Evolutionary conservation across 2,113 vertebrate genomes (phyloP), one percentile per base, ranked within the genome.

Genomic region (Megatriorchis doriae): DNA sequence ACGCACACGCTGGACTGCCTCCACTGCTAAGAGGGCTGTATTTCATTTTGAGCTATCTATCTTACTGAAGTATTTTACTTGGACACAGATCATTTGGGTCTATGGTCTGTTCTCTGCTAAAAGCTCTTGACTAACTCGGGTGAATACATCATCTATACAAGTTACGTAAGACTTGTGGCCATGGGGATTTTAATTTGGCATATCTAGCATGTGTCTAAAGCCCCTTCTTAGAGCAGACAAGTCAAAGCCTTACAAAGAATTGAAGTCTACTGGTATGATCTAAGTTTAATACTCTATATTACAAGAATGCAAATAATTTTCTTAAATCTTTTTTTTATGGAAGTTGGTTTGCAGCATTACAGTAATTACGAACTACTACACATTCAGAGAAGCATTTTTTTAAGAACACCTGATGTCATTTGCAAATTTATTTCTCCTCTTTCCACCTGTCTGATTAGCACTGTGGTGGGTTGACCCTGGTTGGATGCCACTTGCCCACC

Each of bases 1-100:
- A 87, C 4, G 4, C 38, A 31, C 16, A 38, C 0, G 4, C 42
- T 5, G 2, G n/a, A 6, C 25, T 55, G 55, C 11, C 16, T 53
- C 43, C 20, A 8, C 38, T 59, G 65, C 55, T 59, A 40, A 87
- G 23, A 61, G 19, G 25, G 38, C 61, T 62, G 4, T 18, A 34
- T 45, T 94, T 75, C 31, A 75, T 52, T 50, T 4, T n/a, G 65
- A 87, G 22, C 43, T 80, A 43, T 13, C 47, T 55, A 26, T 38
- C n/a, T 72, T 77, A 55, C 11, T 10, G 13, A 85, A 59, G 23
- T 22, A 26, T 88, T 87, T 80, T 3, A 34, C 40, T 40, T 36
- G 40, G 74, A 61, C 36, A 31, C 6, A 79, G 25, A 80, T 20
- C 47, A 73, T 31, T 56, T 42, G 52, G 22, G 16, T 59, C 48